Percentiles rank a stretch among this genome's conserved stretches.
Evolutionary conservation across 2,113 vertebrate genomes (phyloP).

Genomic region (Neofelis nebulosa): DNA sequence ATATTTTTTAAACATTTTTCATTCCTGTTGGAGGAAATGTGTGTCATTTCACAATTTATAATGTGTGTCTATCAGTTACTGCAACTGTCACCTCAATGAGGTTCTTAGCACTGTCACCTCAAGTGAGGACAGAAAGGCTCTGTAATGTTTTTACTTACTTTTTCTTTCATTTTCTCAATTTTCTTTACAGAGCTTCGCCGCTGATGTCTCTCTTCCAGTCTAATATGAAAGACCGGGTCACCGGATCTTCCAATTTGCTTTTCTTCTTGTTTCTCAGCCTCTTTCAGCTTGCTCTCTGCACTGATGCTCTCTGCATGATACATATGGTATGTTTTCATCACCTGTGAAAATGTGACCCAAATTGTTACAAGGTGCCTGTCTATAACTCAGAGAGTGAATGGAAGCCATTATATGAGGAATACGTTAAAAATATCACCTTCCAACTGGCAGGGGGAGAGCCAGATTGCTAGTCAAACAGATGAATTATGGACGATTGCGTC

Average conservation of each 20-base stretch:
- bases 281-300: conserved; percentile 97
- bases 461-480: conserved; percentile 31
- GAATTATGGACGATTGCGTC: not conserved
- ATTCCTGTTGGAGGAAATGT: conserved; percentile 40
- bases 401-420: not conserved
- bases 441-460: not conserved
- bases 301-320: conserved; percentile 98
- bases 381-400: conserved; percentile 7
- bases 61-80: not conserved
- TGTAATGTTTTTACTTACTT: conserved; percentile 85
- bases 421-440: conserved; percentile 50
- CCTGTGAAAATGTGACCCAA: conserved; percentile 85
- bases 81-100: conserved; percentile 32
- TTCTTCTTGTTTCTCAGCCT: conserved; percentile 98
- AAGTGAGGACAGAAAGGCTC: conserved; percentile 34
- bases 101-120: not conserved
- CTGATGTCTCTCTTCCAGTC: conserved; percentile 94
- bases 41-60: not conserved
- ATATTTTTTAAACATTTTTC: conserved; percentile 51
- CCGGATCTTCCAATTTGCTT: conserved; percentile 94
- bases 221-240: conserved; percentile 94
- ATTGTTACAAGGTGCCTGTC: conserved; percentile 26
- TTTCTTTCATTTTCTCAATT: conserved; percentile 99
- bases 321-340: conserved; percentile 99
- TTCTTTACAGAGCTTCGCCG: conserved; percentile 98